These are phyloP conservation scores for Mobula birostris DNA, from an alignment of 2,113 vertebrate genomes.

Conservation along the genomic window DNA sequence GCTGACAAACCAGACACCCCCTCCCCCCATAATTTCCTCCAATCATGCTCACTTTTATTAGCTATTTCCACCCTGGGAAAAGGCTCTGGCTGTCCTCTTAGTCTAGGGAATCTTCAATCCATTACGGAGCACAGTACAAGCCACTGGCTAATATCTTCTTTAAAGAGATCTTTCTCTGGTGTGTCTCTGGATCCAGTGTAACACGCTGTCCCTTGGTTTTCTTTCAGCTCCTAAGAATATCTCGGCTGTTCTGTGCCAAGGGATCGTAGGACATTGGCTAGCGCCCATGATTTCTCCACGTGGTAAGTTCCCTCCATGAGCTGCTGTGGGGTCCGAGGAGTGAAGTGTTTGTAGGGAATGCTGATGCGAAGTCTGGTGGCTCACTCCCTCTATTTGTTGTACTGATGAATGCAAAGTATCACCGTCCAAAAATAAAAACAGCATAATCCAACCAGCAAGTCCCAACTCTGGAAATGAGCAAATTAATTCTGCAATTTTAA, in stretches of 20 bases:
- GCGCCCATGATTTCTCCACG: slow-evolving; percentile 27
- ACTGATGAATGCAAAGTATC: background rate
- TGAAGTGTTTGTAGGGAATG: background rate
- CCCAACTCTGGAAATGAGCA: background rate
- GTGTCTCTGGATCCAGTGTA: background rate
- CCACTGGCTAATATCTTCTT: background rate
- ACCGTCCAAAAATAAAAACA: background rate
- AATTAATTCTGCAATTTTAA: background rate
- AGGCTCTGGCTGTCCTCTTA: too few relatives aligned
- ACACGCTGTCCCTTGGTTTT: background rate
- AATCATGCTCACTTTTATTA: too few relatives aligned
- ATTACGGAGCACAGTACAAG: background rate
- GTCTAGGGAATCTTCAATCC: too few relatives aligned
- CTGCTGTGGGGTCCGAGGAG: background rate
- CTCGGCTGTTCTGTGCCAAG: slow-evolving; percentile 17
- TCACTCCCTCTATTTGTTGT: too few relatives aligned
- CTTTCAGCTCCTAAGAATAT: slow-evolving; percentile 32
- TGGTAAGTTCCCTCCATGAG: background rate
- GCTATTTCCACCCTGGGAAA: too few relatives aligned
- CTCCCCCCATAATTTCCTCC: too few relatives aligned
- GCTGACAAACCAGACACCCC: too few relatives aligned
- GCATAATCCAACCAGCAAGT: background rate
- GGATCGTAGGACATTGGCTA: slow-evolving; percentile 27
- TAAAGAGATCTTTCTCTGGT: background rate
- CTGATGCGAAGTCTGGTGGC: background rate